A percentile compares a stretch with the other conserved stretches of the same genome.
These are phyloP conservation scores for Pedetes capensis DNA, from an alignment of 2,113 vertebrate species.

Conservation along the genomic window DNA sequence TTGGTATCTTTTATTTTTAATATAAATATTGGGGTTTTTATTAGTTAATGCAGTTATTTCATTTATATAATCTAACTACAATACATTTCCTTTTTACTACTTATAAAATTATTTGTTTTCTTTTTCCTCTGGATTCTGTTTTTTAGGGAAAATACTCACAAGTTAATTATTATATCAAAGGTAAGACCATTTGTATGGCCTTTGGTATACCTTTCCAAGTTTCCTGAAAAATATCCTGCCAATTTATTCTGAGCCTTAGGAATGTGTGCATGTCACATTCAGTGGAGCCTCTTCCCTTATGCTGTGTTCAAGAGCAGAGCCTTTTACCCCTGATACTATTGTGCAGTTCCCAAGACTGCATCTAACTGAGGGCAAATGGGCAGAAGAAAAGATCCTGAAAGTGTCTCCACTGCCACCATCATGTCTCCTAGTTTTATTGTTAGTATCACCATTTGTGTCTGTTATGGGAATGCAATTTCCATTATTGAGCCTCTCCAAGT, in stretches of 20 bases:
- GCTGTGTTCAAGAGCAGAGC: background rate
- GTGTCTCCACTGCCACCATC: background rate
- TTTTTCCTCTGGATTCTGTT: background rate
- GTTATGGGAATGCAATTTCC: background rate
- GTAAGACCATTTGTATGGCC: background rate
- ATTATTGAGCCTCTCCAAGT: background rate
- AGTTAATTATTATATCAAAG: background rate
- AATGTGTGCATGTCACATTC: background rate
- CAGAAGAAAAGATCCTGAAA: background rate
- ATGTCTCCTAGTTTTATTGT: accelerated
- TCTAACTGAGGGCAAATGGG: background rate
- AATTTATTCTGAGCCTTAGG: background rate
- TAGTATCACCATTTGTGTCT: background rate
- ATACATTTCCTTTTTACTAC: background rate
- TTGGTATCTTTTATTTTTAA: background rate
- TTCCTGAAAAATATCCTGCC: background rate
- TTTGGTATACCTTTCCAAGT: background rate
- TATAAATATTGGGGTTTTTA: background rate
- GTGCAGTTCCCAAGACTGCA: background rate
- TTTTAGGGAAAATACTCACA: background rate
- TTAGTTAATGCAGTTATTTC: background rate
- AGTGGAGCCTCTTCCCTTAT: accelerated
- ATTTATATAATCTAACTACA: background rate
- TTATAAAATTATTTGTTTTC: slow-evolving; percentile 20
- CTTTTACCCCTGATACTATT: background rate